These are phyloP conservation scores for Oeneis ivallda DNA, from an alignment of 2,888 invertebrate genomes.

Conservation along the genomic window DNA sequence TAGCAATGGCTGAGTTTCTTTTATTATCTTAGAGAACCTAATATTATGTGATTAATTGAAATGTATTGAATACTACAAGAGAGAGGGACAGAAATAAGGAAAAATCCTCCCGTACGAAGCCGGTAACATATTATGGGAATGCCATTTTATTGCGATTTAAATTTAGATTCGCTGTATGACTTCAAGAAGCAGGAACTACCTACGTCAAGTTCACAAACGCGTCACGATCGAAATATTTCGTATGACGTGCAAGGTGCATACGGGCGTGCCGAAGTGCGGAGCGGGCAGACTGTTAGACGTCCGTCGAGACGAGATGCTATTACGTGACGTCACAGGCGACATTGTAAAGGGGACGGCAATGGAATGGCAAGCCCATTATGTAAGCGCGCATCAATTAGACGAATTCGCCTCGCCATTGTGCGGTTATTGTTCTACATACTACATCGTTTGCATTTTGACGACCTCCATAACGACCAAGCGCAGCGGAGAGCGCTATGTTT, in stretches of 20 bases:
- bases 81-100: too few relatives aligned
- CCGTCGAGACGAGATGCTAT: conserved; percentile 60
- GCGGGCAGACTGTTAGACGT: conserved; percentile 66
- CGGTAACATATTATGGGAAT: background rate
- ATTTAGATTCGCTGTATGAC: background rate
- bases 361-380: conserved; percentile 51
- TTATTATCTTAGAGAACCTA: too few relatives aligned
- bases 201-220: conserved; percentile 16
- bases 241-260: conserved; percentile 31
- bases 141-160: background rate
- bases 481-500: too few relatives aligned
- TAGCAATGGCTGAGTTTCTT: too few relatives aligned
- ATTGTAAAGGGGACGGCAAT: conserved; percentile 54
- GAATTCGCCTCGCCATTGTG: conserved; percentile 38
- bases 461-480: too few relatives aligned
- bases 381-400: conserved; percentile 54
- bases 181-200: background rate
- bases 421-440: conserved; percentile 36
- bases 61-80: too few relatives aligned
- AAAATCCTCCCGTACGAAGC: too few relatives aligned
- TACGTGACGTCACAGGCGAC: conserved; percentile 68
- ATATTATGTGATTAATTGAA: too few relatives aligned
- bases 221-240: conserved; percentile 29
- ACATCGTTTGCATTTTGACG: background rate
- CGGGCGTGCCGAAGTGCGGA: conserved; percentile 32